Base-by-base conservation (phyloP, 1,140 invertebrate species). In the Whitmania pigra region DNA sequence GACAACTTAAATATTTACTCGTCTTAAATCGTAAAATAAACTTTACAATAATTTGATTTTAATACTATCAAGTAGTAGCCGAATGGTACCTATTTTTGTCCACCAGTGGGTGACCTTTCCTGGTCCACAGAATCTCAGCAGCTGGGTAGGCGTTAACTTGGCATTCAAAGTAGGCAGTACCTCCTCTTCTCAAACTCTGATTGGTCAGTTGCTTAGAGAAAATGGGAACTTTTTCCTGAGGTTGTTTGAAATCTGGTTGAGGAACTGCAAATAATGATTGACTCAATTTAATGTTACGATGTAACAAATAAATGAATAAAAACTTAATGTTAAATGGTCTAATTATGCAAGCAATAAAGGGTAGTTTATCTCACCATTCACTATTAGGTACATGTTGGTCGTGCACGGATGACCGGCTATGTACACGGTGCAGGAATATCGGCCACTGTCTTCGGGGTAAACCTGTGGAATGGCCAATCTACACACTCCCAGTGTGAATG, bases 401-500 rank as follows among this genome's bases (percentile, higher is more conserved):
- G 76, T 76, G 36, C 89, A 90, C 76, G 89, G 86, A 77, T 95
- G 95, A 66, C 91, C 89, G 31, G 88, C 87, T 80, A 94, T 96
- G 69, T 89, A 88, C 25, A 94, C 91, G 74, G 90, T 86, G 83
- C 94, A 97, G 73, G 90, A 88, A 80, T 97, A 98, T 79, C 93
- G 90, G 49, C 96, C 96, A 78, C 88, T 87, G 83, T 99, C 95
- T 77, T 88, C 85, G 17, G 93, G 92, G 88, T 96, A 97, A 77
- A 95, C 93, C 81, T 97, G 93, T 20, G 90, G 89, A 75, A 97
- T 96, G 75, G 89, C 87, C 69, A 97, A 82, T 77, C 90, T 91
- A 69, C 77, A 77, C 0, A 75, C 69, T 27, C 77, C 77, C 67
- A 80, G 77, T 22, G 72, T 76, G 49, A 76, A 79, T 6, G 76